Evolutionary conservation across 2,113 vertebrate genomes (phyloP), one percentile per base, ranked within the genome.

Genomic region (Panthera uncia): DNA sequence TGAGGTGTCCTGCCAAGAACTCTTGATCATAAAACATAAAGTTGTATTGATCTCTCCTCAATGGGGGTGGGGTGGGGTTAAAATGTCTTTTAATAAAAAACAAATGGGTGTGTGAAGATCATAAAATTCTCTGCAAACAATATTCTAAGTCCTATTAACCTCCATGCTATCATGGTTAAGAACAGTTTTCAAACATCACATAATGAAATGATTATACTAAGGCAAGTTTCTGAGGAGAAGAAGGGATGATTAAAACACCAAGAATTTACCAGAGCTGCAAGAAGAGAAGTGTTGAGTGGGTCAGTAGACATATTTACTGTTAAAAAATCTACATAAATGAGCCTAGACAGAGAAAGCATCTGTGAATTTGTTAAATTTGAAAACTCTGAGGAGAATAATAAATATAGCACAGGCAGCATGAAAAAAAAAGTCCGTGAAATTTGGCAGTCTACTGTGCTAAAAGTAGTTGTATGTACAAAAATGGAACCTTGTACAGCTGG

Each of bases 321-420:
- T 96, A 94, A 97, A 97, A 97, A 98, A 97, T 98, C 97, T 97
- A 86, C 96, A 96, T 97, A 98, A 98, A 97, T 96, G 96, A 98
- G 95, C 97, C 96, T 97, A 97, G 97, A 98, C 90, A 69, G 94
- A 97, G 94, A 97, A 98, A 98, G 97, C 97, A 98, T 98, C 97
- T 98, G 97, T 98, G 97, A 97, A 97, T 98, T 97, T 97, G 95
- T 98, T 98, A 98, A 97, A 98, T 97, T 98, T 98, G 97, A 98
- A 98, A 98, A 98, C 95, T 97, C 97, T 95, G 92, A 96, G 71
- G 94, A 97, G 97, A 97, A 97, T 98, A 98, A 98, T 97, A 98
- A 98, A 98, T 98, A 98, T 95, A 98, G 97, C 97, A 93, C 95
- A 98, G 94, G 94, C 97, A 97, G 94, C 48, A 87, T 50, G 89